Percentiles rank a stretch among this genome's conserved stretches.
Conservation (phyloP, 2,888 invertebrate species). For the Rotaria macrura region DNA sequence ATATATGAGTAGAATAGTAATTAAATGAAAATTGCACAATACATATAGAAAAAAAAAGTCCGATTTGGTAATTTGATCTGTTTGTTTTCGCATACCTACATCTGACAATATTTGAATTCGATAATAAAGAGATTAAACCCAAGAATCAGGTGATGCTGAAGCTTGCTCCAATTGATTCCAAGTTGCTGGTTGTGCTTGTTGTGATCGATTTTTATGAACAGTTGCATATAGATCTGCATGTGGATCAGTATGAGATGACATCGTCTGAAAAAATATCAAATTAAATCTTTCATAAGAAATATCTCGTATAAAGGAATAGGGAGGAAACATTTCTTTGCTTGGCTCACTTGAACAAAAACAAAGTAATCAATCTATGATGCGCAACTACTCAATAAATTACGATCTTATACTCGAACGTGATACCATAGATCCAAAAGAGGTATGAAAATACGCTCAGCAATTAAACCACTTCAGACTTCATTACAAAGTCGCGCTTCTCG, state of each 20-base stretch:
- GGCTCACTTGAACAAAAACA: no score
- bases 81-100: background rate
- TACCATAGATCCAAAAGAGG: no score
- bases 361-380: no score
- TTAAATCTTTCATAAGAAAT: no score
- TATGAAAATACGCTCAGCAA: no score
- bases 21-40: background rate
- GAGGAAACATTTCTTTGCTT: no score
- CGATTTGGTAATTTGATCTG: background rate
- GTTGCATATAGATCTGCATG: constrained; percentile 15
- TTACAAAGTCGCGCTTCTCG: no score
- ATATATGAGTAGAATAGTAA: background rate
- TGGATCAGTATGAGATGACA: background rate
- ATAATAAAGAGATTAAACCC: background rate
- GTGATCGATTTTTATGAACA: background rate
- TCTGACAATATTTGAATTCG: background rate
- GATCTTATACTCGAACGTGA: no score
- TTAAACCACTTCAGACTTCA: no score
- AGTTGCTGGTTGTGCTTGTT: background rate
- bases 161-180: background rate
- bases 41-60: background rate
- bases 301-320: no score
- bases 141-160: constrained; percentile 9
- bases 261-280: background rate
- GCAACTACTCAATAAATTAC: no score